Evolutionary conservation across 2,888 invertebrate species (phyloP).

Genomic region (Epinotia demarniana): DNA sequence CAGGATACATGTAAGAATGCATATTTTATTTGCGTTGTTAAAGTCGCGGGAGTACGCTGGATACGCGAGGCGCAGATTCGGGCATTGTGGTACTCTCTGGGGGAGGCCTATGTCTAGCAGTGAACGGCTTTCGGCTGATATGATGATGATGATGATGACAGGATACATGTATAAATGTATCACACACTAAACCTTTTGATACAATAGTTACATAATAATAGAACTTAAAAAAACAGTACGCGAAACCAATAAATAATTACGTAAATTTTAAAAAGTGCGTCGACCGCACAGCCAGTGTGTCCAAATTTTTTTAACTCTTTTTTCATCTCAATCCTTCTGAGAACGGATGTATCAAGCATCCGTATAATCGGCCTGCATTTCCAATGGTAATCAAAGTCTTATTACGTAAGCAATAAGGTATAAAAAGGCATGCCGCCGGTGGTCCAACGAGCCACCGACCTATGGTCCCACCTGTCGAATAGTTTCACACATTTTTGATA

Average conservation of each 20-base stretch:
- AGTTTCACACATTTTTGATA: background rate
- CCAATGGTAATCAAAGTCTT: conserved; percentile 19
- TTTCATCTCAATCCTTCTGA: conserved; percentile 74
- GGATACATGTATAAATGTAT: background rate
- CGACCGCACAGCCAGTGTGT: conserved; percentile 29
- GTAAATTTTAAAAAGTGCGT: conserved; percentile 5
- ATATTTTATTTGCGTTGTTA: no score
- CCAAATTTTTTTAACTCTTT: conserved; percentile 51
- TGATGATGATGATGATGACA: no score
- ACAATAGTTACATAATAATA: background rate
- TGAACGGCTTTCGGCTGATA: no score
- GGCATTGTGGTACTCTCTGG: no score
- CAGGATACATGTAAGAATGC: no score
- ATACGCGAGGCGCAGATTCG: no score
- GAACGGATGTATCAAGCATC: conserved; percentile 79
- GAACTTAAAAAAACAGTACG: background rate
- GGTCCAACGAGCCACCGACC: conserved; percentile 10
- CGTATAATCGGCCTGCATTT: conserved; percentile 63
- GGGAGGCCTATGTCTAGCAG: no score
- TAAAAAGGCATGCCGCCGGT: conserved; percentile 10
- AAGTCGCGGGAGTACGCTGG: no score
- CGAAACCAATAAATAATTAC: conserved; percentile 9
- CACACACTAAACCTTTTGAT: background rate
- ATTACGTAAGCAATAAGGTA: conserved; percentile 9
- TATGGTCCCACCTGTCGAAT: conserved; percentile 29